A percentile compares a stretch with the other conserved stretches of the same genome.
Evolutionary conservation across 92 coral and sea anemone genomes (phyloP).

Genomic region (Porites lobata): DNA sequence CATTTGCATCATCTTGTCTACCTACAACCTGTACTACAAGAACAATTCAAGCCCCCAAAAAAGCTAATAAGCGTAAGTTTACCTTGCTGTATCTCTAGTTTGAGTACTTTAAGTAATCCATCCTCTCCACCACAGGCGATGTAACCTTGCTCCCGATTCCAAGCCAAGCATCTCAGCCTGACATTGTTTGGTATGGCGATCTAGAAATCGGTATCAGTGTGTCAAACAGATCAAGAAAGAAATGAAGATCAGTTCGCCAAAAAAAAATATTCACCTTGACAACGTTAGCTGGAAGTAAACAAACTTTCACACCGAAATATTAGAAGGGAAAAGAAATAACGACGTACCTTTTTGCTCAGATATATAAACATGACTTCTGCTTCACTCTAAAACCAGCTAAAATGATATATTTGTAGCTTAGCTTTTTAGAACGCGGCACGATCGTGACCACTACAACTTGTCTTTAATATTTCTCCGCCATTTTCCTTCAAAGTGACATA

Average conservation of each 20-base stretch:
- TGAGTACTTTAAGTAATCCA: slow-evolving; percentile 91
- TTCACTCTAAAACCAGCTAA: neutral
- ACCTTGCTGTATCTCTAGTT: slow-evolving; percentile 96
- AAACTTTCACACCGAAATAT: slow-evolving; percentile 5
- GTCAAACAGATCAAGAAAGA: neutral
- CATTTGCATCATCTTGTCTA: neutral
- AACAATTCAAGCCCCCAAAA: too few species aligned
- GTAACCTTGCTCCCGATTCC: slow-evolving; percentile 97
- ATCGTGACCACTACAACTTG: too few species aligned
- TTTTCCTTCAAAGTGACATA: neutral
- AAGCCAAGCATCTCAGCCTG: slow-evolving; percentile 88
- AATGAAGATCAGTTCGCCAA: neutral
- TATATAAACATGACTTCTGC: slow-evolving; percentile 84
- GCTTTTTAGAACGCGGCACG: neutral
- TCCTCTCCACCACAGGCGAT: slow-evolving; percentile 99
- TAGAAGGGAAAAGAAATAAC: neutral
- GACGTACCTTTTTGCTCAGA: slow-evolving; percentile 94
- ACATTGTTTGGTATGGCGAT: slow-evolving; percentile 98
- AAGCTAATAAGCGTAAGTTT: neutral
- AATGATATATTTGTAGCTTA: neutral
- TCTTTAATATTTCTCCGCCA: slow-evolving; percentile 1
- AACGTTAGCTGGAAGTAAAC: slow-evolving; percentile 30
- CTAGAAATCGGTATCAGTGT: slow-evolving; percentile 45
- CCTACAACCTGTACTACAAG: too few species aligned
- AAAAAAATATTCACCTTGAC: slow-evolving; percentile 33